Percentiles rank a stretch among this genome's conserved stretches.
Evolutionary conservation across 2,888 invertebrate genomes (phyloP).

Genomic region (Pasiphila rectangulata): DNA sequence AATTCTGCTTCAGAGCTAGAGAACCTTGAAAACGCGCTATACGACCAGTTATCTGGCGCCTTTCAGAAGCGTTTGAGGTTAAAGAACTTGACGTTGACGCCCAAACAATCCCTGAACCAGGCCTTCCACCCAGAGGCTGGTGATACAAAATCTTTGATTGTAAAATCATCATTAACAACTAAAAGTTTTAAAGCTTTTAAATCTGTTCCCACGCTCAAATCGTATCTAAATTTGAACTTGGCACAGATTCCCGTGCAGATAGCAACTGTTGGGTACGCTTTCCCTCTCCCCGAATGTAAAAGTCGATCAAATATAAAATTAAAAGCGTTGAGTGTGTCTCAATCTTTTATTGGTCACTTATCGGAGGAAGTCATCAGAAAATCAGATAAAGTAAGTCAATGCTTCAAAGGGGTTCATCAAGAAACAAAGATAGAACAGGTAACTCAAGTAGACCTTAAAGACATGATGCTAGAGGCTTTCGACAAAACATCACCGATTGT

Average conservation of each 20-base stretch:
- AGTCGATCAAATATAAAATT: conserved; percentile 24
- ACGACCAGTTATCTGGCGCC: conserved; percentile 47
- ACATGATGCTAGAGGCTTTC: conserved; percentile 1
- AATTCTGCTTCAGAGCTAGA: conserved; percentile 45
- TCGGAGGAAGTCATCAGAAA: conserved; percentile 10
- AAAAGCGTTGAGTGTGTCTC: conserved; percentile 25
- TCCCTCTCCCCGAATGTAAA: conserved; percentile 39
- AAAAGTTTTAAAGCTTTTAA: too few relatives aligned
- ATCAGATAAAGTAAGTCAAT: conserved; percentile 34
- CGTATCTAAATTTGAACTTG: conserved; percentile 48
- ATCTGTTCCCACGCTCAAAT: conserved; percentile 39
- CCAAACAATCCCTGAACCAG: conserved; percentile 57
- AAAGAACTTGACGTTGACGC: conserved; percentile 57
- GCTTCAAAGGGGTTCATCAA: conserved; percentile 29
- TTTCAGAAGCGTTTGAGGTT: conserved; percentile 57
- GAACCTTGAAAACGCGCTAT: conserved; percentile 49
- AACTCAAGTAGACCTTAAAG: conserved; percentile 13
- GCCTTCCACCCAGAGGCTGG: conserved; percentile 57
- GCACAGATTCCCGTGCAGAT: conserved; percentile 55
- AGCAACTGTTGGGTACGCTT: conserved; percentile 60
- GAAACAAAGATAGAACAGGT: conserved; percentile 7
- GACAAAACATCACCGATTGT: background rate
- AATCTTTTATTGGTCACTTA: conserved; percentile 1
- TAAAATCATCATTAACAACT: conserved; percentile 50
- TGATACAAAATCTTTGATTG: conserved; percentile 51